Conservation (phyloP, 2,797 vertebrate species). For the Lateolabrax maculatus region DNA sequence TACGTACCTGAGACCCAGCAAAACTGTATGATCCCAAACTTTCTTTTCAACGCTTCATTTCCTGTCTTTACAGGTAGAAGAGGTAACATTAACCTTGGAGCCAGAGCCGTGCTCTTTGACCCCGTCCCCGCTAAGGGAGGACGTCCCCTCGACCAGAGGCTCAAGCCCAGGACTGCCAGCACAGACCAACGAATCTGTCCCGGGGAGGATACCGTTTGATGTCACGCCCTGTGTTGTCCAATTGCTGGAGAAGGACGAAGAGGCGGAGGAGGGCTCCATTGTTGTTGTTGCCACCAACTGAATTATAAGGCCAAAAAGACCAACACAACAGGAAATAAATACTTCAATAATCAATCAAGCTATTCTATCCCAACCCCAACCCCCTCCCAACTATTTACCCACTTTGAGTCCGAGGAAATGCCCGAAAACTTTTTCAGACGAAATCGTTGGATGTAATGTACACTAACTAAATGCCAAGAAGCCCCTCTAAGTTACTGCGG, state of each 20-base stretch:
- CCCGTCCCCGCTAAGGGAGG: conserved; percentile 87
- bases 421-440: conserved; percentile 31
- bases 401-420: conserved; percentile 44
- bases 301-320: conserved; percentile 33
- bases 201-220: conserved; percentile 88
- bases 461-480: conserved; percentile 49
- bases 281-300: conserved; percentile 81
- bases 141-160: conserved; percentile 81
- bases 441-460: conserved; percentile 56
- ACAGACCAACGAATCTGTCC: conserved; percentile 56
- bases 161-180: conserved; percentile 79
- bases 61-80: conserved; percentile 84
- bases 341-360: conserved; percentile 80
- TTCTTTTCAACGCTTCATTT: neutral
- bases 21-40: accelerated
- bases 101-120: conserved; percentile 88
- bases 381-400: conserved; percentile 64
- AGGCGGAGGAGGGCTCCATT: conserved; percentile 77
- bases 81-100: conserved; percentile 92
- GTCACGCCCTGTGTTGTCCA: conserved; percentile 92
- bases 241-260: conserved; percentile 89
- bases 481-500: conserved; percentile 1
- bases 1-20: neutral
- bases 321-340: conserved; percentile 53
- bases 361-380: conserved; percentile 72